Evolutionary conservation across 2,797 vertebrate genomes (phyloP), one percentile per base, ranked within the genome.

Genomic region (Leptoclinus maculatus): DNA sequence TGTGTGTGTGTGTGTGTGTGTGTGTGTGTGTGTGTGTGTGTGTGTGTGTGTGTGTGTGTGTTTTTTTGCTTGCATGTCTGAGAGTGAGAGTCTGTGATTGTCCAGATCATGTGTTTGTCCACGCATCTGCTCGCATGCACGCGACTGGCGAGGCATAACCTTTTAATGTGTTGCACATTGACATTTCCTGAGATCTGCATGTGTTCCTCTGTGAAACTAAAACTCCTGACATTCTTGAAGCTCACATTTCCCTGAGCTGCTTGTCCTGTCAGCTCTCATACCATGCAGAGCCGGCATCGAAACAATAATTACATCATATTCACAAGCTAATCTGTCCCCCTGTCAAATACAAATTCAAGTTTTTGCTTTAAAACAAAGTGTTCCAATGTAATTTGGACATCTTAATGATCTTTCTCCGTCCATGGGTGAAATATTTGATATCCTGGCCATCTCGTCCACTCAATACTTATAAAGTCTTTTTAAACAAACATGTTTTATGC

Each of bases 131-230:
- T 39, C 29, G 65, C 21, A 9, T 60, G 68, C 67, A 73, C 10
- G 74, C 66, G 68, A 66, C 78, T 81, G 87, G 89, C 81, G 80
- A 87, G 83, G 87, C 60, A 6, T 85, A 84, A 91, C 88, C 89
- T 94, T 93, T 92, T 80, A 83, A 90, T 87, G 69, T 87, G 86
- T 92, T 88, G 84, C 83, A 89, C 72, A 69, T 14, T 93, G 90
- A 91, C 92, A 92, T 93, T 94, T 92, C 79, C 87, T 38, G 16
- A 69, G 77, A 88, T 89, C 84, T 83, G 87, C 78, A 32, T 63
- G 23, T 76, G 71, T 83, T 88, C 68, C 62, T 80, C 72, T 29
- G 72, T 77, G 83, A 86, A 88, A 84, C 83, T 71, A 81, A 90
- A 87, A 83, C 82, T 87, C 85, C 74, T 88, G 93, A 90, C 88